A percentile compares a stretch with the other conserved stretches of the same genome.
These are phyloP conservation scores for Myiotriccus ornatus DNA, from an alignment of 2,797 vertebrate genomes.

Conservation along the genomic window DNA sequence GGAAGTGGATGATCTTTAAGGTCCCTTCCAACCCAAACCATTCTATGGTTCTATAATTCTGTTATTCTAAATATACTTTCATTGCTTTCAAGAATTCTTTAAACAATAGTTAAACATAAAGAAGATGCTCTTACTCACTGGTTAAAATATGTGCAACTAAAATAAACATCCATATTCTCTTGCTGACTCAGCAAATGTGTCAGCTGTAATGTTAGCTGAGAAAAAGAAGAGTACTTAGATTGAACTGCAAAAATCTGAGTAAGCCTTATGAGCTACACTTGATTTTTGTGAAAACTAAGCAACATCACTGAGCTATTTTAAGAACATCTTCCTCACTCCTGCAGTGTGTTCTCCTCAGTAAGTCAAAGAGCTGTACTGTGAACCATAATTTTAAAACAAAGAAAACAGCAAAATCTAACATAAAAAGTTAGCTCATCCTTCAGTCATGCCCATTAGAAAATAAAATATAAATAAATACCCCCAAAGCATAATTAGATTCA, in stretches of 20 bases:
- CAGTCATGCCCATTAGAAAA: slow-evolving; percentile 42
- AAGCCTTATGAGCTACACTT: background rate
- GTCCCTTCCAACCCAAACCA: background rate
- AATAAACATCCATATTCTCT: background rate
- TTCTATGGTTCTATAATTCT: background rate
- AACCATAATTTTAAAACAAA: slow-evolving; percentile 2
- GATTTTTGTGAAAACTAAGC: background rate
- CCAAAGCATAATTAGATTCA: slow-evolving; percentile 44
- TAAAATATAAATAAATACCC: slow-evolving; percentile 51
- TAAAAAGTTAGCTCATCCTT: slow-evolving; percentile 46
- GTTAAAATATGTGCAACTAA: background rate
- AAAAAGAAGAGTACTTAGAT: background rate
- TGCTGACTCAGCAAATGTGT: background rate
- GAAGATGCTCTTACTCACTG: background rate
- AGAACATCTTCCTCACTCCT: background rate
- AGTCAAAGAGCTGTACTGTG: background rate
- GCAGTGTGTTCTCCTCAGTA: background rate
- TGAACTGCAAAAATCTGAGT: background rate
- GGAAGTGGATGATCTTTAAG: background rate
- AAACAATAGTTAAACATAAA: background rate
- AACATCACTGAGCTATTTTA: background rate
- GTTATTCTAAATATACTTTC: background rate
- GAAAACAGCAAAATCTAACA: slow-evolving; percentile 18
- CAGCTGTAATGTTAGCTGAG: background rate
- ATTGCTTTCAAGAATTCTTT: background rate